phyloP scores from a whole-genome alignment of 2,113 vertebrate genomes.

The Corapipo altera region DNA sequence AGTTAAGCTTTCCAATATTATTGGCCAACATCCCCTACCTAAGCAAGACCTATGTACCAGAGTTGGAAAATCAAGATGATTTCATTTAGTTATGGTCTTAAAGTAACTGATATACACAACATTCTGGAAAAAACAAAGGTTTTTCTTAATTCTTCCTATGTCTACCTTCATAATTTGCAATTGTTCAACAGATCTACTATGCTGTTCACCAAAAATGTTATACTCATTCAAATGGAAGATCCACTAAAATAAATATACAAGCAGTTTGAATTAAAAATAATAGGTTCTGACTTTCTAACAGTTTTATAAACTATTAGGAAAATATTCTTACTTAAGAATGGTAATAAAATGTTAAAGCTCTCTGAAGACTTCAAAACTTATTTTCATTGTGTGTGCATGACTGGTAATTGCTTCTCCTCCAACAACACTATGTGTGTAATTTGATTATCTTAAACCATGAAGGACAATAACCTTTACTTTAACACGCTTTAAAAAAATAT shows the following conservation, averaged over 20 bases:
- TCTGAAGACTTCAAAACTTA: neutral
- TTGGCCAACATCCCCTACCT: neutral
- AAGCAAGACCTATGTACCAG: neutral
- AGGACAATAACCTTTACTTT: constrained; percentile 36
- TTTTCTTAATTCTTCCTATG: neutral
- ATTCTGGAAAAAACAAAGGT: fast-evolving
- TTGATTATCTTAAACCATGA: constrained; percentile 50
- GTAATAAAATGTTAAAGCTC: neutral
- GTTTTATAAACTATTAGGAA: neutral
- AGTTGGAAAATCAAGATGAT: neutral
- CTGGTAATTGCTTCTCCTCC: constrained; percentile 10
- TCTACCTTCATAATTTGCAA: neutral
- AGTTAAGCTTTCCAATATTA: neutral
- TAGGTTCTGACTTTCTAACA: neutral
- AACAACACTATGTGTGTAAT: neutral
- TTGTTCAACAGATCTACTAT: neutral
- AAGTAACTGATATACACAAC: neutral
- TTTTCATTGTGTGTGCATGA: constrained; percentile 31
- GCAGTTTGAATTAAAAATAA: neutral
- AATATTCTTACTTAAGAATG: neutral
- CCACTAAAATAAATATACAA: neutral
- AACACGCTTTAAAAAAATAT: neutral
- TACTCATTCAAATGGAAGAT: neutral
- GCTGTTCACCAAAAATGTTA: neutral
- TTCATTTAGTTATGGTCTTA: neutral